Evolutionary conservation across 1,140 invertebrate genomes (phyloP).

Genomic region (Limonius californicus): DNA sequence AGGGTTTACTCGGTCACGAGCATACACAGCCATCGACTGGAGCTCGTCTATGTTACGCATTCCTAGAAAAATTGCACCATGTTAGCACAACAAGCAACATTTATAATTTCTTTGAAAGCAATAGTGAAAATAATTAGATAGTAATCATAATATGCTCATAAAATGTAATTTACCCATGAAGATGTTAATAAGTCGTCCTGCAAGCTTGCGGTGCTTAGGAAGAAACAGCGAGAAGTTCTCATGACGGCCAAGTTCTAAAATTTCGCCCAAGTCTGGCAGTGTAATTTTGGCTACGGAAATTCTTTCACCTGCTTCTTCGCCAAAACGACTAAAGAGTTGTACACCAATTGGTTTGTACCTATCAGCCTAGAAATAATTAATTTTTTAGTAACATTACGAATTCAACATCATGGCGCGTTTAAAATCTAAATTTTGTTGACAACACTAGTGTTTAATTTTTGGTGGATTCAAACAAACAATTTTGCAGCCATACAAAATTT

Average conservation of each 20-base stretch:
- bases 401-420: too few relatives aligned
- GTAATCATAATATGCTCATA: too few relatives aligned
- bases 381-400: too few relatives aligned
- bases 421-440: too few relatives aligned
- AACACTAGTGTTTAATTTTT: too few relatives aligned
- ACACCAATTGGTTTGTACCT: conserved; percentile 56
- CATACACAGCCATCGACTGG: conserved; percentile 62
- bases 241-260: conserved; percentile 59
- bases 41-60: conserved; percentile 67
- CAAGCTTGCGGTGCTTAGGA: conserved; percentile 62
- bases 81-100: too few relatives aligned
- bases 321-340: conserved; percentile 53
- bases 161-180: conserved; percentile 68
- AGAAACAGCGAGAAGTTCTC: conserved; percentile 72
- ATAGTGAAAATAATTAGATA: too few relatives aligned
- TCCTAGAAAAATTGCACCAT: conserved; percentile 19
- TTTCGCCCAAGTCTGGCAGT: conserved; percentile 62
- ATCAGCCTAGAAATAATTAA: conserved; percentile 52
- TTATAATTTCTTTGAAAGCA: too few relatives aligned
- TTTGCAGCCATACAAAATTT: too few relatives aligned
- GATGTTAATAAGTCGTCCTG: conserved; percentile 63
- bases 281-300: conserved; percentile 61
- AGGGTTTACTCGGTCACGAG: conserved; percentile 67
- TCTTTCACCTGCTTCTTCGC: conserved; percentile 48
- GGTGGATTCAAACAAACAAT: too few relatives aligned